Conservation (phyloP, 2,113 vertebrate genomes). For the Chrysemys picta region DNA sequence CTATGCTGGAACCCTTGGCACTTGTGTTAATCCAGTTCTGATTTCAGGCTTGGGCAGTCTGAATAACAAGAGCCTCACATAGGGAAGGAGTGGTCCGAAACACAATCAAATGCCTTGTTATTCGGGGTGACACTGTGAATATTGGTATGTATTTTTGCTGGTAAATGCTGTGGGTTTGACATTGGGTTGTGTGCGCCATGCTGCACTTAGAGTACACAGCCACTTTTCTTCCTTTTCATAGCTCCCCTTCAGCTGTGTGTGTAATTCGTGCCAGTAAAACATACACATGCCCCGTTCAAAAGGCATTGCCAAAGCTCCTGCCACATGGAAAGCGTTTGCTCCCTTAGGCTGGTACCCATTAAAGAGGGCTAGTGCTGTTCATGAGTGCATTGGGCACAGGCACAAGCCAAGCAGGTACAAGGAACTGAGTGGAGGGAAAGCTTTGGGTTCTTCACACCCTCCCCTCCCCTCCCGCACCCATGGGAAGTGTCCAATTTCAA, state of each 20-base stretch:
- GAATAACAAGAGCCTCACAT: neutral
- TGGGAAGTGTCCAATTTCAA: neutral
- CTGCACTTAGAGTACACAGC: neutral
- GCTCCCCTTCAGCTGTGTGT: neutral
- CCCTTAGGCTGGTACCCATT: neutral
- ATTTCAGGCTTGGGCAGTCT: neutral
- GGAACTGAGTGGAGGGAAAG: neutral
- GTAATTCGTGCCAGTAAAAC: neutral
- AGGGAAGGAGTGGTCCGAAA: neutral
- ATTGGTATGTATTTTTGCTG: neutral
- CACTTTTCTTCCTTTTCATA: neutral
- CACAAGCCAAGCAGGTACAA: neutral
- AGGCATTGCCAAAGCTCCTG: neutral
- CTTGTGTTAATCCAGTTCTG: neutral
- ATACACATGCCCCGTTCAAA: neutral
- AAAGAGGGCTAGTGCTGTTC: neutral
- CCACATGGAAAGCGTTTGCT: neutral
- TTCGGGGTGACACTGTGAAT: neutral
- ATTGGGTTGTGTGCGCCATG: no score
- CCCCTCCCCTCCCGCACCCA: no score
- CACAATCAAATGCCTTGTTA: neutral
- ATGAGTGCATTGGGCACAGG: neutral
- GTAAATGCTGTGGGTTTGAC: neutral
- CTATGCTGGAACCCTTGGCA: neutral
- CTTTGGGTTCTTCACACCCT: neutral